Evolutionary conservation across 2,888 invertebrate species (phyloP), one percentile per base, ranked within the genome.

Genomic region (Eugnorisma glareosa): DNA sequence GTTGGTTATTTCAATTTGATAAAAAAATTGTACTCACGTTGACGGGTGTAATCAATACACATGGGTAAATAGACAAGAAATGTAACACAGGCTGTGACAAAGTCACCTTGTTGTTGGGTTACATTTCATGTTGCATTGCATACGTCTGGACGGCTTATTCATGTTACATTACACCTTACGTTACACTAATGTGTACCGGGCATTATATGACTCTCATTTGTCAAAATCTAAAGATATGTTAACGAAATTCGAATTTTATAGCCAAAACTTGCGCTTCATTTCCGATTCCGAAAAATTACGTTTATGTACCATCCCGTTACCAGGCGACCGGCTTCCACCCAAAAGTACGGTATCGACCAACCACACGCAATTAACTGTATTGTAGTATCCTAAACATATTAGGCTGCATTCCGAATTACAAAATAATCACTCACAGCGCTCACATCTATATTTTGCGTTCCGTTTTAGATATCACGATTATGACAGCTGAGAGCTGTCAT

Each of bases 281-380:
- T n/a, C 40, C 31, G 11, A 31, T 51, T 48, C 24, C 21, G 2
- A 54, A 71, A 74, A 40, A 18, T 15, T 24, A 28, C 48, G 82
- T 84, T 92, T 92, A 92, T 92, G 83, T 79, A 82, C 92, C 88
- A 89, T 90, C 88, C 74, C 45, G 82, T 87, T 89, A 91, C 84
- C 82, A 73, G 51, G 84, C 81, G 82, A 86, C 83, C 83, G 76
- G 71, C 72, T 76, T 71, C 79, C 82, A 83, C 86, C 91, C 90
- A 89, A 93, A 77, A 73, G 85, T 88, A 85, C 82, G 78, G 75
- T 92, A 94, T 94, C 90, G 93, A 93, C 92, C 89, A 64, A 40
- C 40, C 64, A 86, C 73, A 76, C 70, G 69, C 83, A 67, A 85
- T 80, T 73, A 83, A 86, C 84, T 68, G 66, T 69, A 61, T 59